Evolutionary conservation across 2,888 invertebrate genomes (phyloP).

Genomic region (Protula sp.): DNA sequence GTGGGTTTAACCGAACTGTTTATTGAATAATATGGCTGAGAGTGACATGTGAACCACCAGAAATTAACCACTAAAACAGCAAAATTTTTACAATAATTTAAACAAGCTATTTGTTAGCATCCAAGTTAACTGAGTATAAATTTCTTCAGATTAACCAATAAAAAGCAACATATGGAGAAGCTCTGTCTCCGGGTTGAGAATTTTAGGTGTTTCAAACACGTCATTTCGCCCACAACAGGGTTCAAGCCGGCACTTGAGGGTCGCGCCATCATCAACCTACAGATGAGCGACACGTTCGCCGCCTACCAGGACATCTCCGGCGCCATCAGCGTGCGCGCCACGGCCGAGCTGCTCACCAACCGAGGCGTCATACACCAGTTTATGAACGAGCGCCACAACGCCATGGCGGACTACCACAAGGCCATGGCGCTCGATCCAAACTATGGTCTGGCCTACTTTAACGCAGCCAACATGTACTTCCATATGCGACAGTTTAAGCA

Average conservation of each 20-base stretch:
- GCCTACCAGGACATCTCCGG: conserved; percentile 50
- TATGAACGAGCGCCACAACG: conserved; percentile 48
- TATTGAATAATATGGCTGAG: too few species aligned
- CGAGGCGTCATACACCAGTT: conserved; percentile 54
- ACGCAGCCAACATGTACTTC: conserved; percentile 53
- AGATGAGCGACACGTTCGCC: conserved; percentile 51
- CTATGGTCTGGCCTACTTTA: conserved; percentile 52
- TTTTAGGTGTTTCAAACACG: too few species aligned
- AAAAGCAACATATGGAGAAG: too few species aligned
- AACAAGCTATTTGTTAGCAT: too few species aligned
- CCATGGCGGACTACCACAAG: conserved; percentile 51
- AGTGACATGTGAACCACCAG: too few species aligned
- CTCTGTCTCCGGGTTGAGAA: too few species aligned
- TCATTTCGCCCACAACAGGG: too few species aligned
- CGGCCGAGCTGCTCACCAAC: conserved; percentile 51
- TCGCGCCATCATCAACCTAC: conserved; percentile 51
- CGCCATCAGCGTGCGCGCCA: conserved; percentile 38
- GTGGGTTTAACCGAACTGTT: too few species aligned
- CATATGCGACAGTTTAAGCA: conserved; percentile 48
- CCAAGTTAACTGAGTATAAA: too few species aligned
- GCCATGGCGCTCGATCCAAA: conserved; percentile 46
- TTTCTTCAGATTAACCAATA: too few species aligned
- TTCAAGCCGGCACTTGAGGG: conserved; percentile 49
- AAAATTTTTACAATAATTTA: too few species aligned
- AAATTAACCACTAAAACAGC: too few species aligned